Conservation (phyloP, 2,888 invertebrate species). For the Glaucopsyche alexis region DNA sequence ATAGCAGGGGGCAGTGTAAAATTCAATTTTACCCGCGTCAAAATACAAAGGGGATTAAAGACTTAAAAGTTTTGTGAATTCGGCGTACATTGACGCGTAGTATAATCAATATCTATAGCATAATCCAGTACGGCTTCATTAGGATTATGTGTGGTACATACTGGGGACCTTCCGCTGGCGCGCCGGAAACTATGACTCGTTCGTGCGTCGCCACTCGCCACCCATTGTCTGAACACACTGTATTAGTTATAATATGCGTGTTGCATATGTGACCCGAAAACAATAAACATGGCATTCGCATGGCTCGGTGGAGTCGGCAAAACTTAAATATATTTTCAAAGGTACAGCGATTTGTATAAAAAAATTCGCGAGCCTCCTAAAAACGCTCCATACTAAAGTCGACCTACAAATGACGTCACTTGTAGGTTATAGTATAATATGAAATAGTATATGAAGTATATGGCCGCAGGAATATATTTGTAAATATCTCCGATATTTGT, state of each 20-base stretch:
- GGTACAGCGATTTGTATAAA: too few species aligned
- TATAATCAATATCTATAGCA: neutral
- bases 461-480: too few species aligned
- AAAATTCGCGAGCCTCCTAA: too few species aligned
- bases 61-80: slow-evolving; percentile 1
- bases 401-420: too few species aligned
- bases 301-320: neutral
- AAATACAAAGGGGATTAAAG: neutral
- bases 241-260: slow-evolving; percentile 4
- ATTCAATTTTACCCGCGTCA: neutral
- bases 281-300: slow-evolving; percentile 4
- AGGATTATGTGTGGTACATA: neutral
- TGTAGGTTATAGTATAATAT: too few species aligned
- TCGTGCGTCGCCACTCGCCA: neutral
- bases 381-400: too few species aligned
- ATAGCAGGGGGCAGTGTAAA: too few species aligned
- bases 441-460: too few species aligned
- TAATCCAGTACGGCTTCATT: slow-evolving; percentile 16
- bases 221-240: neutral
- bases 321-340: too few species aligned
- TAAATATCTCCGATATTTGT: too few species aligned
- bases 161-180: neutral
- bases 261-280: slow-evolving; percentile 12
- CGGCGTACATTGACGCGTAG: neutral
- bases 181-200: neutral